phyloP scores from a whole-genome alignment of 2,113 vertebrate species.

The Lamprologus ornatipinnis region DNA sequence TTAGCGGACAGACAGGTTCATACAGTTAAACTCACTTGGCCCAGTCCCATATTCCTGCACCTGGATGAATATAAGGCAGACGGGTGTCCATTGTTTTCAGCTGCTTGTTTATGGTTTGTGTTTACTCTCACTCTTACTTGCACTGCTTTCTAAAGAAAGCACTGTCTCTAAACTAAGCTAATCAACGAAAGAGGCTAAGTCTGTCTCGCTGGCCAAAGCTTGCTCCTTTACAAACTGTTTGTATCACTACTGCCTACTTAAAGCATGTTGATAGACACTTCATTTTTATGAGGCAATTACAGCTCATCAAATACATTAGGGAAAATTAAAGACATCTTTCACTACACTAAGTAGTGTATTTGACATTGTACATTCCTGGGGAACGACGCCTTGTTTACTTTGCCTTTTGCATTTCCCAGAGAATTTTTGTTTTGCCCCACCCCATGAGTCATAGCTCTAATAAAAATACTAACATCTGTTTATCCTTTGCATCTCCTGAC shows the following conservation, averaged over 20 bases:
- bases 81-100: neutral
- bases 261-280: neutral
- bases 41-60: neutral
- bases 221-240: neutral
- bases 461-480: slow-evolving; percentile 12
- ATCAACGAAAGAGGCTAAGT: slow-evolving; percentile 49
- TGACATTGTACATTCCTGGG: neutral
- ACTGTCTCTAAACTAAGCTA: slow-evolving; percentile 27
- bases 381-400: neutral
- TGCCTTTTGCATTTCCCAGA: neutral
- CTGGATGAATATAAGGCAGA: neutral
- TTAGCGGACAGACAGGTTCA: neutral
- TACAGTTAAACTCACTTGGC: neutral
- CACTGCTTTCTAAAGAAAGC: slow-evolving; percentile 18
- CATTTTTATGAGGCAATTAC: neutral
- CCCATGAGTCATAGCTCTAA: slow-evolving; percentile 7
- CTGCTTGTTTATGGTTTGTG: neutral
- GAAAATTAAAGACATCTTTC: neutral
- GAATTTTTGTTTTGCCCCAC: neutral
- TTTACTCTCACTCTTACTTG: neutral
- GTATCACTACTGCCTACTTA: neutral
- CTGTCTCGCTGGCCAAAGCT: neutral
- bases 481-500: neutral
- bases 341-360: neutral
- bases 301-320: neutral